Conservation (phyloP, 2,797 vertebrate genomes). For the Anolis apletophallus region DNA sequence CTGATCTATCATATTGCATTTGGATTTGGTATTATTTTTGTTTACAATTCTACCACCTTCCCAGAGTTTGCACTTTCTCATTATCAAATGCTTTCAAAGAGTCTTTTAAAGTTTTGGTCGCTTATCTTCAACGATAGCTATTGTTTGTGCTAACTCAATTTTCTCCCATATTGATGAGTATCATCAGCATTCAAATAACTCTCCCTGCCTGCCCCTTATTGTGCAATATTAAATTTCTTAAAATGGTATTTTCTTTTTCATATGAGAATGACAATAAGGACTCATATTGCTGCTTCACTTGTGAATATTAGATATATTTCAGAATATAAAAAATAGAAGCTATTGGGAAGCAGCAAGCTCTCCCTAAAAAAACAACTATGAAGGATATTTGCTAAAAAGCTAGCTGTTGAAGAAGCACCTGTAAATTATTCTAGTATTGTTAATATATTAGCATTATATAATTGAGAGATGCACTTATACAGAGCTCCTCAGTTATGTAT, state of each 20-base stretch:
- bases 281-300: neutral
- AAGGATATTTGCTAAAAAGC: neutral
- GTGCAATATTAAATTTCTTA: slow-evolving; percentile 5
- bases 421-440: neutral
- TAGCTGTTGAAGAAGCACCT: neutral
- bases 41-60: neutral
- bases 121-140: neutral
- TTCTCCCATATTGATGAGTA: slow-evolving; percentile 5
- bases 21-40: neutral
- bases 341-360: neutral
- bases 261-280: slow-evolving; percentile 8
- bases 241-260: slow-evolving; percentile 10
- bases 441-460: neutral
- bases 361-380: neutral
- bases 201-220: slow-evolving; percentile 13
- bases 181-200: slow-evolving; percentile 12
- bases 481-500: neutral
- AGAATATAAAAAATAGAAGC: neutral
- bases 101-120: neutral
- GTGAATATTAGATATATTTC: neutral
- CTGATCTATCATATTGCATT: neutral
- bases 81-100: neutral
- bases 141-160: neutral
- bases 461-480: slow-evolving; percentile 22
- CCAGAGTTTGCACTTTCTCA: neutral